Evolutionary conservation across 2,113 vertebrate genomes (phyloP).

Genomic region (Atherinomorus stipes): DNA sequence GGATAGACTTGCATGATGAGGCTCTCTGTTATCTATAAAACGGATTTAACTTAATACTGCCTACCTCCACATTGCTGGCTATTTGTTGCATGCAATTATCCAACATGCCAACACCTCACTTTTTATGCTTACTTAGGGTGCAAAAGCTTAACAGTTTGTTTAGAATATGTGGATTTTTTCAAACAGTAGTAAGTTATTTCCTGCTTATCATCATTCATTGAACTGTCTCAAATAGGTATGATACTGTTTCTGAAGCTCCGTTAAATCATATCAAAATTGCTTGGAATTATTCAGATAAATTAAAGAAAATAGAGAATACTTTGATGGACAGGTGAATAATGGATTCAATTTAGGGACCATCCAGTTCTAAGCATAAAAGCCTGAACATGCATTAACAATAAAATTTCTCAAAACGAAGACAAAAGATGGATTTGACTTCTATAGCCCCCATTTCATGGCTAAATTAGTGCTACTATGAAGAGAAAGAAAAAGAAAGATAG

Average conservation of each 20-base stretch:
- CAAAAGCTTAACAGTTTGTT: slow-evolving; percentile 32
- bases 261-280: not conserved
- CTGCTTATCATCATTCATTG: not conserved
- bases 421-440: slow-evolving; percentile 32
- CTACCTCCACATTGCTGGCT: slow-evolving; percentile 14
- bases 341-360: not conserved
- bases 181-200: slow-evolving; percentile 13
- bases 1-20: slow-evolving; percentile 53
- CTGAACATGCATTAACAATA: slow-evolving; percentile 21
- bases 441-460: slow-evolving; percentile 26
- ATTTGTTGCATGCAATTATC: slow-evolving; percentile 47
- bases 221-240: not conserved
- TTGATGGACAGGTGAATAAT: slow-evolving; percentile 20
- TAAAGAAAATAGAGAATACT: not conserved
- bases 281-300: not conserved
- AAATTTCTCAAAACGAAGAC: slow-evolving; percentile 28
- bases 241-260: not conserved
- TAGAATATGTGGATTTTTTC: not conserved
- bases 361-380: not conserved
- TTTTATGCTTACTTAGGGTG: slow-evolving; percentile 54
- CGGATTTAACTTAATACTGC: slow-evolving; percentile 47
- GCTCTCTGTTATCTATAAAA: slow-evolving; percentile 43
- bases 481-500: slow-evolving; percentile 38
- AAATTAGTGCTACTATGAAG: slow-evolving; percentile 30
- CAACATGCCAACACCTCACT: slow-evolving; percentile 29